Base-by-base conservation (phyloP, 2,113 vertebrate genomes). In the Brachionichthys hirsutus region DNA sequence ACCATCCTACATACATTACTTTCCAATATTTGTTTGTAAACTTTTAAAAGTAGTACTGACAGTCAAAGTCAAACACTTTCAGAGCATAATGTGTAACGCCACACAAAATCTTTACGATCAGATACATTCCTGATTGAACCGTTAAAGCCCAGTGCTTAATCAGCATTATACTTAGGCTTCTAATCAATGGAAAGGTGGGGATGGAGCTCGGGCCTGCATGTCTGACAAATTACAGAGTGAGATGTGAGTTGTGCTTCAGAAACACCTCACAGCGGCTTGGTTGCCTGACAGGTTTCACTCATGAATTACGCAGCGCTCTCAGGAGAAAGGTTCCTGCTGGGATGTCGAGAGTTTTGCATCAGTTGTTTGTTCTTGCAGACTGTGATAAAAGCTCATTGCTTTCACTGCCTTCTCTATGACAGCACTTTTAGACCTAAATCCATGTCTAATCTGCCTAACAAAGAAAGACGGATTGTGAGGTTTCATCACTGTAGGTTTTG, bases 311-410 rank as follows among this genome's bases (percentile, higher is more conserved):
- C 43, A 2, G 40, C 17, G 17, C 48, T 56, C 66, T 30, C 42
- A 0, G 47, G 79, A 62, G 73, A 48, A 14, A 42, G 50, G 66
- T 71, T 70, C 71, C 78, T 47, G 74, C 47, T 13, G 53, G 50
- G 77, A 53, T 76, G 78, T 70, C 63, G 42, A 47, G 56, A 44
- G 63, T 80, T n/a, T 82, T 80, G 78, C 83, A 59, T 82, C 83
- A 80, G 49, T 46, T 70, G 62, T 71, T 71, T 69, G 62, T 75
- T 79, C 71, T 73, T 0, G n/a, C 54, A 64, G 75, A 57, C 47
- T 60, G 50, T 52, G 47, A 73, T 72, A 47, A 75, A 72, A 63
- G 57, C 73, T 53, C 55, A 19, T 24, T 19, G 20, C 46, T 65
- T 30, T 57, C 55, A 40, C 59, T 67, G 59, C 40, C 49, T 36